These are phyloP conservation scores for Phragmatobia fuliginosa DNA, from an alignment of 2,888 invertebrate genomes.

Conservation along the genomic window DNA sequence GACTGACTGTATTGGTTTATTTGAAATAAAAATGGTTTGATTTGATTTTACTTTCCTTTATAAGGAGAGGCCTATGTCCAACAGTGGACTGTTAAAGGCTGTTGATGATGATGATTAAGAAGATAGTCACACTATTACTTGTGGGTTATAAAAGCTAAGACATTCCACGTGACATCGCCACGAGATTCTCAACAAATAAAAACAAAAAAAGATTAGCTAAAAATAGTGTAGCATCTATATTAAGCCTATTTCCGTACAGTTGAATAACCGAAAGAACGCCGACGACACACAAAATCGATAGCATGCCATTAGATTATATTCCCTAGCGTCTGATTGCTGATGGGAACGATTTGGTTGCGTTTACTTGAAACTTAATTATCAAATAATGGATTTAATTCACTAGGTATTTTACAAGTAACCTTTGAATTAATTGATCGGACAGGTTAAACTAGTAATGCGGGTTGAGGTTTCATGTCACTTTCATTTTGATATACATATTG, in stretches of 20 bases:
- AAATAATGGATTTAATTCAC: neutral
- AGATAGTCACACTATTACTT: neutral
- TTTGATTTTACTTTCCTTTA: no score
- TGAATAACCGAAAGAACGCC: slow-evolving; percentile 39
- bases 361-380: neutral
- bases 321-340: neutral
- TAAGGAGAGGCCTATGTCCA: no score
- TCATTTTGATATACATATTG: no score
- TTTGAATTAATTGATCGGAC: no score
- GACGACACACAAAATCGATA: slow-evolving; percentile 10
- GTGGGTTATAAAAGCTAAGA: slow-evolving; percentile 8
- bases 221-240: slow-evolving; percentile 44
- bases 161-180: slow-evolving; percentile 29
- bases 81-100: no score
- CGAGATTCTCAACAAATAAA: slow-evolving; percentile 32
- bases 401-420: no score
- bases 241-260: slow-evolving; percentile 50
- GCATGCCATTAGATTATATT: slow-evolving; percentile 6
- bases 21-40: no score
- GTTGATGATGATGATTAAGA: no score
- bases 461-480: no score
- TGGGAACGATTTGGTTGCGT: neutral
- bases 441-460: no score
- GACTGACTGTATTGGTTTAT: no score
- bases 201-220: slow-evolving; percentile 41